Percentiles rank a stretch among this genome's conserved stretches.
Conservation (phyloP, 1,140 invertebrate species). For the Bombus haemorrhoidalis region DNA sequence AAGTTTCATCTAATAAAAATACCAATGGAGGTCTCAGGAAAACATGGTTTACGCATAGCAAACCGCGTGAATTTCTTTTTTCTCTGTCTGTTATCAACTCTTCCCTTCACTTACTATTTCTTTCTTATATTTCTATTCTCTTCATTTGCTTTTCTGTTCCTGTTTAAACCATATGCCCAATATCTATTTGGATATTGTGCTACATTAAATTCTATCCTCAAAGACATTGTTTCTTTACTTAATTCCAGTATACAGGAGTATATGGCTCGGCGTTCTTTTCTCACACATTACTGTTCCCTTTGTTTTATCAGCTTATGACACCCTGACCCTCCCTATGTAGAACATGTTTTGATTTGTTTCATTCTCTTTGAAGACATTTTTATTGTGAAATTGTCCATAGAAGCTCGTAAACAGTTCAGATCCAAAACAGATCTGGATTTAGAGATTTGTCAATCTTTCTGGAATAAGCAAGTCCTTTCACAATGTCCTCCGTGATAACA, state of each 20-base stretch:
- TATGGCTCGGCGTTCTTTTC: constrained; percentile 42
- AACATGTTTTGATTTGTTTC: constrained; percentile 18
- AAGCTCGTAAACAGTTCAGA: constrained; percentile 10
- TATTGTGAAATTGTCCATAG: background rate
- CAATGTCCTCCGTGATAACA: background rate
- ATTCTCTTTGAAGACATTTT: background rate
- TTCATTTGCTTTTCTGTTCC: background rate
- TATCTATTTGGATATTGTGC: constrained; percentile 7
- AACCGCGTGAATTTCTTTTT: constrained; percentile 53
- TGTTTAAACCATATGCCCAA: constrained; percentile 10
- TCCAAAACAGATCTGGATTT: background rate
- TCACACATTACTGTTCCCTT: background rate
- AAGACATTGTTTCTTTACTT: constrained; percentile 1
- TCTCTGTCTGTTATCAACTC: constrained; percentile 21
- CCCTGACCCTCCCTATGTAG: background rate
- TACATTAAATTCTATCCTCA: constrained; percentile 1
- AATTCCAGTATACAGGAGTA: constrained; percentile 16
- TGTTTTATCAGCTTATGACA: background rate
- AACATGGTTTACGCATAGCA: constrained; percentile 63
- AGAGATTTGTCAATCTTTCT: background rate
- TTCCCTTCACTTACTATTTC: background rate
- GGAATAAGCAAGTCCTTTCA: background rate
- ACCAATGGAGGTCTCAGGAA: constrained; percentile 72
- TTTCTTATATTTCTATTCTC: background rate
- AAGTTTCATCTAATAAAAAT: constrained; percentile 69